Evolutionary conservation across 64 coral and sea anemone genomes (phyloP), one percentile per base, ranked within the genome.

Genomic region (Orbicella faveolata): DNA sequence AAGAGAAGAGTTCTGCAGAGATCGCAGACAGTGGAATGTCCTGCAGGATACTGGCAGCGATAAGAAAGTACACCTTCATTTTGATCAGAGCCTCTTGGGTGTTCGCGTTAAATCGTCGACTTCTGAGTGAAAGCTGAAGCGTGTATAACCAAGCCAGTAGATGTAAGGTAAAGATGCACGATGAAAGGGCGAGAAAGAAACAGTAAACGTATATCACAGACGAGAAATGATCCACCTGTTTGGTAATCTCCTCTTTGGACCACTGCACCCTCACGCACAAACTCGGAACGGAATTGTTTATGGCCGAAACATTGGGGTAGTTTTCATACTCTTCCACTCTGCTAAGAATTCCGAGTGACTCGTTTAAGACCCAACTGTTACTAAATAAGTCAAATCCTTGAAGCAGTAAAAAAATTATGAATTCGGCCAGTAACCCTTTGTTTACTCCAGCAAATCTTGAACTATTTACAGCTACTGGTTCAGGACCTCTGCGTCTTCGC

Each of bases 361-460:
- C 92, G 34, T 52, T 89, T n/a, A 92, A 74, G 18, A 92, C 96
- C 92, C 92, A 94, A 51, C 64, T 79, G 74, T 98, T 98, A 15
- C 93, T 98, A 66, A 98, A 94, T 23, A 98, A 89, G 85, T 98
- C 89, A 48, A 98, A 98, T n/a, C 96, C 96, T 52, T 98, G 96
- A 17, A 94, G 89, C 3, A 94, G 39, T 16, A 98, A 48, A 72
- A 98, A 98, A 36, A 98, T 84, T 21, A 94, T 69, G 11, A 98
- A 98, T 34, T 98, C 96, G 0, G 79, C 37, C 5, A 98, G 89
- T 59, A 98, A 68, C 14, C 96, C 96, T 69, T 94, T 94, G 75
- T 98, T 98, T 1, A 98, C 36, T 6, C 82, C 82, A 20, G 82
- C 82, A n/a, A 85, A 26, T 85, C 52, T 85, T 21, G 21, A 30